These are phyloP conservation scores for Epinephelus coioides DNA, from an alignment of 2,797 vertebrate genomes.

Conservation along the genomic window DNA sequence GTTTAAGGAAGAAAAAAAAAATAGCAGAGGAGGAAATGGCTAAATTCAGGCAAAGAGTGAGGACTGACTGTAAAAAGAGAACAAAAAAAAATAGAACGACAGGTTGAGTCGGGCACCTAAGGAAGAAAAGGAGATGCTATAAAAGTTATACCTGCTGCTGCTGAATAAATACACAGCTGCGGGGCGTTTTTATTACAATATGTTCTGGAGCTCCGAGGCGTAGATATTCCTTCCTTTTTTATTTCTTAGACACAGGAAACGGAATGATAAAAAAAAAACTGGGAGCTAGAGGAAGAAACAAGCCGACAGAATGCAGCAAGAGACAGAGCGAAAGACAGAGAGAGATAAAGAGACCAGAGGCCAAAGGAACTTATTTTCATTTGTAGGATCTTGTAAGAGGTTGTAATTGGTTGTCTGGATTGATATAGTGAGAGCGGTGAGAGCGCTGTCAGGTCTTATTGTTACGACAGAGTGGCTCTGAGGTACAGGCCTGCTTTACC, in stretches of 20 bases:
- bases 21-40: background rate
- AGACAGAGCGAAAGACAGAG: conserved; percentile 1
- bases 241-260: conserved; percentile 4
- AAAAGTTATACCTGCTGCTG: conserved; percentile 46
- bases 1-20: conserved; percentile 13
- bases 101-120: conserved; percentile 16
- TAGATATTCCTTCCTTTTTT: conserved; percentile 5
- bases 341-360: conserved; percentile 37
- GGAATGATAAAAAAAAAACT: conserved; percentile 1
- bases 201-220: conserved; percentile 15
- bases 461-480: conserved; percentile 29
- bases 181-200: conserved; percentile 36
- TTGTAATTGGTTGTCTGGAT: conserved; percentile 74
- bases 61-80: conserved; percentile 28
- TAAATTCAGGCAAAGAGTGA: background rate
- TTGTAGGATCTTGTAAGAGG: conserved; percentile 57
- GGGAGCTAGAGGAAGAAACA: background rate
- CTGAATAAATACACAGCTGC: conserved; percentile 43
- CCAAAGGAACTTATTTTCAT: conserved; percentile 56
- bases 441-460: conserved; percentile 58
- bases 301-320: background rate
- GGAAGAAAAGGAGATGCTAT: conserved; percentile 32
- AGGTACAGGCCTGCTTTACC: conserved; percentile 27
- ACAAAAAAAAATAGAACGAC: background rate
- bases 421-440: conserved; percentile 58